Evolutionary conservation across 2,888 invertebrate species (phyloP), one percentile per base, ranked within the genome.

Genomic region (Tubiluchus corallicola): DNA sequence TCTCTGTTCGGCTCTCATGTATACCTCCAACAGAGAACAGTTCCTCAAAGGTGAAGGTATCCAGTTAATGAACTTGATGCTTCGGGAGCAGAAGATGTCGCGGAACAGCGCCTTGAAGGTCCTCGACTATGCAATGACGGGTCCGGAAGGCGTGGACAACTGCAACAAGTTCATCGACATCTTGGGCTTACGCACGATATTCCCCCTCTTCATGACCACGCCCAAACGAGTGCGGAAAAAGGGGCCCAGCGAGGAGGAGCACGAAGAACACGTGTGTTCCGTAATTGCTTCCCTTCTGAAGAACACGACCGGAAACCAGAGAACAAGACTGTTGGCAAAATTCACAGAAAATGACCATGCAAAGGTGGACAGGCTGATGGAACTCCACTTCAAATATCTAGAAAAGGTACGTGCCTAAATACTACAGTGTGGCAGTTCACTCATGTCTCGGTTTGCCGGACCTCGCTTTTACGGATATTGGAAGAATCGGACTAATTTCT

Each of bases 41-140:
- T 99, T 99, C 64, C 70, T 98, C 20, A 78, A 82, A 55, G 98
- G 90, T 2, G 98, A 99, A 70, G 98, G 98, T 2, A 69, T 96
- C 41, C 98, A 99, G 64, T 74, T 99, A 40, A 98, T 99, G 98
- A 98, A 96, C 68, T 74, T 99, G 47, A 96, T 99, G 92, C 70
- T 99, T 37, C 74, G 87, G 50, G 96, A 98, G 63, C 46, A 46
- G 3, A 41, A 46, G 40, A 48, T 61, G 53, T 61, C 63, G 1
- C 73, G 96, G 9, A 88, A 88, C 63, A 92, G 96, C 38, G 94
- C 94, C 0, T 68, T 99, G 1, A 96, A 94, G 67, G 90, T 94
- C 2, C 69, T 99, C n/a, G 87, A 96, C 66, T 90, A 94, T 67
- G 92, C 96, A 5, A 81, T 96, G 72, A 81, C 83, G 2, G 92